These are phyloP conservation scores for Chiloscyllium plagiosum DNA, from an alignment of 2,113 vertebrate species.

Conservation along the genomic window DNA sequence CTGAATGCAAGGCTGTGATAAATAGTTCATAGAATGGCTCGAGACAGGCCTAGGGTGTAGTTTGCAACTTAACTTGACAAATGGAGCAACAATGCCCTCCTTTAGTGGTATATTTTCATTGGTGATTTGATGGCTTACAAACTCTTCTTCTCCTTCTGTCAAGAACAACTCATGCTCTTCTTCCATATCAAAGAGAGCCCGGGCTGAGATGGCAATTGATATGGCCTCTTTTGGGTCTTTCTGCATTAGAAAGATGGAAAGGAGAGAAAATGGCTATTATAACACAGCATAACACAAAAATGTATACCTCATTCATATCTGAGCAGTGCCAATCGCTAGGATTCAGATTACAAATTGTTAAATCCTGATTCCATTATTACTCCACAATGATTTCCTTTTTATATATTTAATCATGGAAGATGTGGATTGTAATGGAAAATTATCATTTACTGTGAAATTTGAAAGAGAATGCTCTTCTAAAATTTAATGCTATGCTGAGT, in stretches of 20 bases:
- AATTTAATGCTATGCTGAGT: too few relatives aligned
- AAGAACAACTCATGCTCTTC: constrained; percentile 48
- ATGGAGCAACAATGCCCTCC: constrained; percentile 51
- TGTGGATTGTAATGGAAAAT: too few relatives aligned
- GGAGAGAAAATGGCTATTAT: background rate
- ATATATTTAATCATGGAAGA: too few relatives aligned
- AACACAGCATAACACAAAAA: background rate
- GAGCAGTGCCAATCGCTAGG: background rate
- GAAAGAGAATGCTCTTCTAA: too few relatives aligned
- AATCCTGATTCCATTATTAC: background rate
- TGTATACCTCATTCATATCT: background rate
- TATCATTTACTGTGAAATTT: too few relatives aligned
- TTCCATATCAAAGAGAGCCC: constrained; percentile 56
- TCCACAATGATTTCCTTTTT: too few relatives aligned
- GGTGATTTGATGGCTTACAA: constrained; percentile 42
- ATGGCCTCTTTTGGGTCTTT: constrained; percentile 53
- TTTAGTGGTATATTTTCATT: constrained; percentile 47
- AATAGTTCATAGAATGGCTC: background rate
- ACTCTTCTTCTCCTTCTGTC: constrained; percentile 49
- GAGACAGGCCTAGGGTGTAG: background rate
- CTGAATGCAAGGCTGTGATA: background rate
- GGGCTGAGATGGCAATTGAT: constrained; percentile 60
- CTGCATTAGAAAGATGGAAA: constrained; percentile 46
- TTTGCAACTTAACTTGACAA: constrained; percentile 51
- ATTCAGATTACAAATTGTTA: background rate